Percentiles rank a stretch among this genome's conserved stretches.
Evolutionary conservation across 2,797 vertebrate genomes (phyloP).

Genomic region (Poeciliopsis infans): DNA sequence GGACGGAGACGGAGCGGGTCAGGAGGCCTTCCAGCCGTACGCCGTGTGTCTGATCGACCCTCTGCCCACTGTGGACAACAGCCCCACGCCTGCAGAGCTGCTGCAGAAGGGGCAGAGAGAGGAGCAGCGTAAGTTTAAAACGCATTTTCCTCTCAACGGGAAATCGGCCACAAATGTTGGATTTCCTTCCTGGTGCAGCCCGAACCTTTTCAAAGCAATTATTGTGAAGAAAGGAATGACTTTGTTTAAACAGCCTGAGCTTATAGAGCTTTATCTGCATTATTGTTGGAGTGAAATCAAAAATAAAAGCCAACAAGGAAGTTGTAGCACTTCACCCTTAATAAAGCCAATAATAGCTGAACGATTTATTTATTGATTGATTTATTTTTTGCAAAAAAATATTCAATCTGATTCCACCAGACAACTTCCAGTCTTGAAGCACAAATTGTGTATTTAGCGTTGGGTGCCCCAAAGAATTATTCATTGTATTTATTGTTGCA

Average conservation of each 20-base stretch:
- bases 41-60: conserved; percentile 83
- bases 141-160: not conserved
- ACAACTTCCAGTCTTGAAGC: not conserved
- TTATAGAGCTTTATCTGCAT: not conserved
- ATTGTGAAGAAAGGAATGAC: not conserved
- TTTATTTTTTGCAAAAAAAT: not conserved
- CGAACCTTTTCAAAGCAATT: not conserved
- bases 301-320: not conserved
- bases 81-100: conserved; percentile 79
- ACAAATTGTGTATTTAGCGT: not conserved
- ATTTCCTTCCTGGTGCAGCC: not conserved
- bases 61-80: conserved; percentile 74
- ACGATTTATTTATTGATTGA: not conserved
- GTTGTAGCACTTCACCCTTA: not conserved
- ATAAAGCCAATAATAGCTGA: not conserved
- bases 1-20: conserved; percentile 68
- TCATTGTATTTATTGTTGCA: not conserved
- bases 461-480: not conserved
- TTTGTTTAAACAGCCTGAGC: not conserved
- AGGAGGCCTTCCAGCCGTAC: conserved; percentile 82
- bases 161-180: not conserved
- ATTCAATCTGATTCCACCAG: not conserved
- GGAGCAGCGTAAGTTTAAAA: conserved; percentile 85
- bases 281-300: not conserved
- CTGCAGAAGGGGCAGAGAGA: conserved; percentile 79